Conservation (phyloP, 1,140 invertebrate genomes). For the Dysdera silvatica region DNA sequence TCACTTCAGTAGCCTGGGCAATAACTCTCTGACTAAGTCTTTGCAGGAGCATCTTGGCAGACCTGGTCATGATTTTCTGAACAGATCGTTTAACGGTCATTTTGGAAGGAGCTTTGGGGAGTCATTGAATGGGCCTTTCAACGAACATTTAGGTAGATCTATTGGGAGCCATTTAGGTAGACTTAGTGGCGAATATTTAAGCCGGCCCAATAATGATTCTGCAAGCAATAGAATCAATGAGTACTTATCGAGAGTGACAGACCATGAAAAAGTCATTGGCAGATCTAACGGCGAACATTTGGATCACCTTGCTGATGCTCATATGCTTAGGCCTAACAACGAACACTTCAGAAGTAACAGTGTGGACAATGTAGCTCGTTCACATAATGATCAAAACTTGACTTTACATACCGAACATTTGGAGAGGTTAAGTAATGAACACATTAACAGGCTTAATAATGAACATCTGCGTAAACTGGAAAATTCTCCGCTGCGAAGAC, state of each 20-base stretch:
- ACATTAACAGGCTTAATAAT: not conserved
- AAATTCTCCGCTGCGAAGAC: conserved; percentile 10
- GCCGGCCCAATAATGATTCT: conserved; percentile 7
- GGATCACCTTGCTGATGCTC: not conserved
- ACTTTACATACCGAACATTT: conserved; percentile 16
- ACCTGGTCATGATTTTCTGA: conserved; percentile 25
- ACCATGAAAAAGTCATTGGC: conserved; percentile 19
- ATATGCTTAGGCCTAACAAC: conserved; percentile 3
- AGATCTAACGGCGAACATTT: conserved; percentile 9
- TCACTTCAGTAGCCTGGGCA: conserved; percentile 19
- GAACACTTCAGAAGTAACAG: conserved; percentile 8
- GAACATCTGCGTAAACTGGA: conserved; percentile 9
- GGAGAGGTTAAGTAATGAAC: conserved; percentile 5
- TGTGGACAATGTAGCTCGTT: conserved; percentile 7
- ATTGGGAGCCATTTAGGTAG: conserved; percentile 18
- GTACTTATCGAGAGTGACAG: conserved; percentile 19
- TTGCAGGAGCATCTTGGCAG: conserved; percentile 24
- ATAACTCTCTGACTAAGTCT: conserved; percentile 17
- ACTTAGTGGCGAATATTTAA: conserved; percentile 20
- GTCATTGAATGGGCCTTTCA: conserved; percentile 14
- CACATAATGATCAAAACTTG: conserved; percentile 11
- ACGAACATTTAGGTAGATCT: conserved; percentile 19
- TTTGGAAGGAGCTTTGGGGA: conserved; percentile 14
- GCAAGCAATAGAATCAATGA: conserved; percentile 19
- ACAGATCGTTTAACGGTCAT: conserved; percentile 21